Base-by-base conservation (phyloP, 2,888 invertebrate species). In the Linnaemya vulpina region DNA sequence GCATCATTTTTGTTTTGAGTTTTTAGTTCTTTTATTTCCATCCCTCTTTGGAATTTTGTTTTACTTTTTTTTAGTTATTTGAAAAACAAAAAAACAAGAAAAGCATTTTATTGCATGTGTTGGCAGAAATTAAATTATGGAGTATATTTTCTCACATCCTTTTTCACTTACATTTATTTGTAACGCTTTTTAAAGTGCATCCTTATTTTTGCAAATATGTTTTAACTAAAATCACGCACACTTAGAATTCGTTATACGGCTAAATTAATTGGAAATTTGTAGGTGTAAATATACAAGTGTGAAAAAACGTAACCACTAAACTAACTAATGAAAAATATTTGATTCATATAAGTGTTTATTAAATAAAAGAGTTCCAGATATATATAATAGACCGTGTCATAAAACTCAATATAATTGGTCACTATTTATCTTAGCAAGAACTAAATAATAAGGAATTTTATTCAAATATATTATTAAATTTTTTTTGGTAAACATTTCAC, bases 101-200 rank as follows among this genome's bases (percentile, higher is more conserved):
- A 60, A 67, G 8, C 43, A 73, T 78, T 20, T 68, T 73, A 68
- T 74, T 25, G 20, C 70, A 60, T 58, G 22, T 60, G 65, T 67
- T 49, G 43, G 58, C 53, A 73, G 51, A 74, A 73, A 74, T 84
- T 71, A 80, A 67, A 38, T 80, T 80, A 76, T 53, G 46, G 68
- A 73, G 58, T 51, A 13, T 60, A 67, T 74, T 51, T 67, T 8
- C 65, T 8, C 67, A 46, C 30, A 67, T 58, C 40, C 51, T 70
- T 60, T n/a, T 63, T 75, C 7, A n/a, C 25, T 51, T 30, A 30
- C 9, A 8, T 43, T 0, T 25, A 15, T 43, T 25, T 11, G 7
- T 20, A 11, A 38, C 43, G 13, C 30, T 30, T 20, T 25, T n/a
- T 65, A 51, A 20, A 49, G 17, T 13, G 30, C 1, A 62, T 40